A percentile compares a stretch with the other conserved stretches of the same genome.
These are phyloP conservation scores for Oeneis ivallda DNA, from an alignment of 2,888 invertebrate genomes.

Conservation along the genomic window DNA sequence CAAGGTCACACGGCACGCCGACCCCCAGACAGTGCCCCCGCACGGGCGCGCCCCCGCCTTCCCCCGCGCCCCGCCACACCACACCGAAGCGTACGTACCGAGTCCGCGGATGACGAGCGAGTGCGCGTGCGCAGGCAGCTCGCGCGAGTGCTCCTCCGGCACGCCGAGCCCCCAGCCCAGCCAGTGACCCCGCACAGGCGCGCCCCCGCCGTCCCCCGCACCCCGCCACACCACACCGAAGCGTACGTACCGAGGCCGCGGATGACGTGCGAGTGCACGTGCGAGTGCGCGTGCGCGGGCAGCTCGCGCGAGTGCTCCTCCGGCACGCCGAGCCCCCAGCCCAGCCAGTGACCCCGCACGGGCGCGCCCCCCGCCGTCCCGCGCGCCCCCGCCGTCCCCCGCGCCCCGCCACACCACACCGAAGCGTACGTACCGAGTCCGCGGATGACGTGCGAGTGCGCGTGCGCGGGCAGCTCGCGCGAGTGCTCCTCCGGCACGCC, in stretches of 20 bases:
- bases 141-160: constrained; percentile 92
- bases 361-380: constrained; percentile 85
- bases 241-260: constrained; percentile 85
- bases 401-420: background rate
- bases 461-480: constrained; percentile 89
- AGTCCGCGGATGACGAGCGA: constrained; percentile 90
- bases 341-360: constrained; percentile 94
- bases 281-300: constrained; percentile 90
- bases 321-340: constrained; percentile 98
- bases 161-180: constrained; percentile 88
- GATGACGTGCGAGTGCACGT: constrained; percentile 91
- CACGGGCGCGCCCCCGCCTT: constrained; percentile 83
- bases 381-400: no score
- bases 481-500: constrained; percentile 95
- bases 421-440: constrained; percentile 83
- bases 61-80: constrained; percentile 94
- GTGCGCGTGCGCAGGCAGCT: constrained; percentile 90
- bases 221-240: constrained; percentile 88
- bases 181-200: constrained; percentile 89
- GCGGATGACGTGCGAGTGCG: constrained; percentile 90
- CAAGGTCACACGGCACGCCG: no score
- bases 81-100: constrained; percentile 72
- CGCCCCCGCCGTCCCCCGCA: constrained; percentile 49
- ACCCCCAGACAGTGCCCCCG: constrained; percentile 91
- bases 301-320: constrained; percentile 91